Evolutionary conservation across 2,113 vertebrate genomes (phyloP).

Genomic region (Todiramphus chloris): DNA sequence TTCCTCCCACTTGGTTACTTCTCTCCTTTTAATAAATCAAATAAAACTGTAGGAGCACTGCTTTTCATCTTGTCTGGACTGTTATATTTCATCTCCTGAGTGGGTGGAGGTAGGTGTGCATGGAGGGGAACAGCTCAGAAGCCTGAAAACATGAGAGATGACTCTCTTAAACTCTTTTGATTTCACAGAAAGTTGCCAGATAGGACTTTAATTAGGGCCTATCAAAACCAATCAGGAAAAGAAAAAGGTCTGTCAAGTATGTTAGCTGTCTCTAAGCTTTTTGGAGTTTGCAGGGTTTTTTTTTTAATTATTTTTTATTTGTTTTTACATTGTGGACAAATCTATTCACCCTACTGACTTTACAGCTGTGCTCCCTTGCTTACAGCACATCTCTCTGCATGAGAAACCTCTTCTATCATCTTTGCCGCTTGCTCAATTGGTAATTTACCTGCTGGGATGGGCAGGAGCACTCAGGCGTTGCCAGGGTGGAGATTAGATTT

Average conservation of each 20-base stretch:
- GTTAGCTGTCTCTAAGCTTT: neutral
- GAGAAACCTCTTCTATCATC: slow-evolving; percentile 62
- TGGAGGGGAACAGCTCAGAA: neutral
- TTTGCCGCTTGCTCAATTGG: neutral
- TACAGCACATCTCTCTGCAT: slow-evolving; percentile 59
- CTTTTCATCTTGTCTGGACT: slow-evolving; percentile 56
- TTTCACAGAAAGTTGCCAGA: slow-evolving; percentile 16
- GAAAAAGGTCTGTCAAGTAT: slow-evolving; percentile 16
- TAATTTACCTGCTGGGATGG: slow-evolving; percentile 60
- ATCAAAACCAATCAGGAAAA: slow-evolving; percentile 54
- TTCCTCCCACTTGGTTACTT: slow-evolving; percentile 22
- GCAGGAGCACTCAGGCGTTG: slow-evolving; percentile 34
- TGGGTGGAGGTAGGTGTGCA: slow-evolving; percentile 18
- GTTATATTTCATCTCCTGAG: slow-evolving; percentile 29
- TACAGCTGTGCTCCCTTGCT: slow-evolving; percentile 44
- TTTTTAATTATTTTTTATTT: neutral
- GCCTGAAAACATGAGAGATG: slow-evolving; percentile 50
- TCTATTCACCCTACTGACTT: slow-evolving; percentile 55
- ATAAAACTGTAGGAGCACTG: slow-evolving; percentile 38
- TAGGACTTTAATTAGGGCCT: slow-evolving; percentile 53
- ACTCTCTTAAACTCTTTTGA: slow-evolving; percentile 54
- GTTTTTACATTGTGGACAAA: neutral
- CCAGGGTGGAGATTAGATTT: slow-evolving; percentile 49
- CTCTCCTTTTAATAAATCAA: slow-evolving; percentile 64
- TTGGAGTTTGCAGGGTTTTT: neutral